Evolutionary conservation across 2,888 invertebrate species (phyloP).

Genomic region (Scaptomyza flava): DNA sequence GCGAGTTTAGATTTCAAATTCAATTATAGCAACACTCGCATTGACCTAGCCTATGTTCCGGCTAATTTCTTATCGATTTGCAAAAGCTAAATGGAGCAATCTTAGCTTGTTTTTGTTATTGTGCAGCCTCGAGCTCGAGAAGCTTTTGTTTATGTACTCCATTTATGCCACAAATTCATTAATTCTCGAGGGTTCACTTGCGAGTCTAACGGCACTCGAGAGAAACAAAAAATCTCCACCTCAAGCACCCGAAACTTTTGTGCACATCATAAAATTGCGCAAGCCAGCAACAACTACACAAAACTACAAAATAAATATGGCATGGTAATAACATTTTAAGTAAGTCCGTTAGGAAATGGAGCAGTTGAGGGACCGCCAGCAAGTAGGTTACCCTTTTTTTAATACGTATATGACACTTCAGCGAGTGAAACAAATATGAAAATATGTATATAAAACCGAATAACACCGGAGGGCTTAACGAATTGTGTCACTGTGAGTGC

Average conservation of each 20-base stretch:
- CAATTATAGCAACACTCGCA: too few species aligned
- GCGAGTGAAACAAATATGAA: constrained; percentile 26
- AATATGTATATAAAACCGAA: constrained; percentile 20
- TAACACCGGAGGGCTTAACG: constrained; percentile 70
- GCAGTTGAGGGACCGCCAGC: constrained; percentile 36
- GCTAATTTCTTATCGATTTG: background rate
- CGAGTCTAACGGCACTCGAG: constrained; percentile 64
- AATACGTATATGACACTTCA: constrained; percentile 54
- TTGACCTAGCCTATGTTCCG: background rate
- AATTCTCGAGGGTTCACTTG: constrained; percentile 37
- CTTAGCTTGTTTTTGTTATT: constrained; percentile 11
- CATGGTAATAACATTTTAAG: constrained; percentile 71
- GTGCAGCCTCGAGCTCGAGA: constrained; percentile 16
- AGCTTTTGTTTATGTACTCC: constrained; percentile 22
- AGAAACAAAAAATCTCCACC: constrained; percentile 16
- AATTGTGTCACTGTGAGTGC: constrained; percentile 73
- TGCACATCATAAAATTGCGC: constrained; percentile 61
- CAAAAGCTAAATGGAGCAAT: background rate
- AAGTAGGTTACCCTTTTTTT: constrained; percentile 65
- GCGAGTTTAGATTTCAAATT: constrained; percentile 14
- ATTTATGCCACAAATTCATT: constrained; percentile 38
- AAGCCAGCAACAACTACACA: constrained; percentile 46
- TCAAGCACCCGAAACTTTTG: constrained; percentile 48
- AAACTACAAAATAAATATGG: constrained; percentile 66
- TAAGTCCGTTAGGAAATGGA: constrained; percentile 68